Base-by-base conservation (phyloP, 1,140 invertebrate species). In the Procambarus clarkii region DNA sequence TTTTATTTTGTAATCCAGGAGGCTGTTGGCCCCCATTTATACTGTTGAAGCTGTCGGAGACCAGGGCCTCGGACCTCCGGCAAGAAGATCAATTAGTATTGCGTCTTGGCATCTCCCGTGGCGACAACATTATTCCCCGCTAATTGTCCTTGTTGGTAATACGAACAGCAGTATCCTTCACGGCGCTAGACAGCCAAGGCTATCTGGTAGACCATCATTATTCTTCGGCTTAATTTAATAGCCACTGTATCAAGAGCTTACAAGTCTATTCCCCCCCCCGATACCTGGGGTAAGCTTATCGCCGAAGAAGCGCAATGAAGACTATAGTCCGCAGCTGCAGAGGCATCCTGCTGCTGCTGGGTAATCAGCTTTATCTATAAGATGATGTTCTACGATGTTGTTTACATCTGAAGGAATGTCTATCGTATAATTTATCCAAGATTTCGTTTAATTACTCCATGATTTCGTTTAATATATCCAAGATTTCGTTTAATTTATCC, bases 61-160 rank as follows among this genome's bases (percentile, higher is more conserved):
- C 21, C 13, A 18, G 4, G 18, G 21, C 18, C 13, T 21, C 18
- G 60, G 60, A 18, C 60, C 60, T 5, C 13, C 60, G 13, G 60
- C 15, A 11, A 64, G 13, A 64, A 64, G 60, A 64, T 64, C 60
- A 64, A 64, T 64, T 64, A 64, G 21, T 21, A 64, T 21, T 64
- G 18, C 15, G 60, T 64, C 60, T 21, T 18, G 4, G 60, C 4
- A 64, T 64, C 13, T 21, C 60, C 60, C 18, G 60, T 64, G 60
- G 60, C 60, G 60, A 64, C 60, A 64, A 64, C 60, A 64, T 64
- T 21, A 64, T 64, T 21, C 18, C 13, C 60, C 21, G 4, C 60
- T 64, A 64, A 64, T 64, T 64, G 60, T 64, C 60, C 60, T 64
- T 64, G 60, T 64, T 64, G 60, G 60, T 64, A 64, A 64, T 64